Base-by-base conservation (phyloP, 2,888 invertebrate species). In the Buathra laborator region DNA sequence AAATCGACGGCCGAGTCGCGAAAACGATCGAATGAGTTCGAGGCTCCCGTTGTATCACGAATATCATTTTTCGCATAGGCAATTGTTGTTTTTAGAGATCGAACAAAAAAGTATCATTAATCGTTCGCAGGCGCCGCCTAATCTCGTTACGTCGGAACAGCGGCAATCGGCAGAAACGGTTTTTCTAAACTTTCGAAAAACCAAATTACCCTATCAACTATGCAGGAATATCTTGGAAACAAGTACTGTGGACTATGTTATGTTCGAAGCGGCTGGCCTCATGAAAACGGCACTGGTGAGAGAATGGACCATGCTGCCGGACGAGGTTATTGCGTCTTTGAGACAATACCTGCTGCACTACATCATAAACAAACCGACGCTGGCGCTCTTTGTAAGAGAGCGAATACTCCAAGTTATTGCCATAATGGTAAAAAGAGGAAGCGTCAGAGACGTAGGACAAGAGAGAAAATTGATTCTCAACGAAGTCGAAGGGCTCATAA, bases 251-350 rank as follows among this genome's bases (percentile, higher is more conserved):
- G 97, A 97, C 90, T 98, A 97, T 94, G 97, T 98, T 6, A 94
- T 98, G 74, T 99, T 98, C 94, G 98, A 99, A 95, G 96, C 98
- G 66, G 98, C 97, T 6, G 96, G 97, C 84, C 95, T 98, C 24
- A 94, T 98, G 81, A 98, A 97, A 94, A 96, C 96, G 88, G 97
- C 97, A 16, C 94, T 98, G 10, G 96, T 98, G 75, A 95, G 97
- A 90, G 98, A 98, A 94, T 98, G 98, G 98, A 94, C 95, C 43
- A 94, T 96, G 89, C 92, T 98, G 67, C 95, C 95, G n/a, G 95
- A 96, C 81, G 95, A 95, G 77, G 97, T 97, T 92, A 96, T 97
- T 84, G 95, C 95, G 62, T 96, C 96, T 1, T 94, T 98, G 59
- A 95, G 97, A 85, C 96, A 97, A 89, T 98, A 98, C 94, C 94